Evolutionary conservation across 2,113 vertebrate species (phyloP).

Genomic region (human): GRCh38 chr20:46989001-46989500

Average conservation of each 20-base stretch:
- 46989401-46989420: no score
- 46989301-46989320: no score
- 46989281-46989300: no score
- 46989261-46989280: accelerated
- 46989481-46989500: no score
- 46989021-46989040: background rate
- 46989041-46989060: background rate
- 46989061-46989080: background rate
- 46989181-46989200: background rate
- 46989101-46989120: accelerated
- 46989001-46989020: background rate
- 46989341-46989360: no score
- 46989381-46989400: no score
- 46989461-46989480: no score
- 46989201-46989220: background rate
- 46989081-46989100: background rate
- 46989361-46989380: no score
- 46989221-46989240: accelerated
- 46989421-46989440: no score
- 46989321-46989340: no score
- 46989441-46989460: no score
- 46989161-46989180: background rate
- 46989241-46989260: background rate
- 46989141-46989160: background rate
- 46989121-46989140: background rate